These are phyloP conservation scores for Halisarca cf. caerulea DNA, from an alignment of 37 sponge, comb jelly and placozoan species.

Conservation along the genomic window DNA sequence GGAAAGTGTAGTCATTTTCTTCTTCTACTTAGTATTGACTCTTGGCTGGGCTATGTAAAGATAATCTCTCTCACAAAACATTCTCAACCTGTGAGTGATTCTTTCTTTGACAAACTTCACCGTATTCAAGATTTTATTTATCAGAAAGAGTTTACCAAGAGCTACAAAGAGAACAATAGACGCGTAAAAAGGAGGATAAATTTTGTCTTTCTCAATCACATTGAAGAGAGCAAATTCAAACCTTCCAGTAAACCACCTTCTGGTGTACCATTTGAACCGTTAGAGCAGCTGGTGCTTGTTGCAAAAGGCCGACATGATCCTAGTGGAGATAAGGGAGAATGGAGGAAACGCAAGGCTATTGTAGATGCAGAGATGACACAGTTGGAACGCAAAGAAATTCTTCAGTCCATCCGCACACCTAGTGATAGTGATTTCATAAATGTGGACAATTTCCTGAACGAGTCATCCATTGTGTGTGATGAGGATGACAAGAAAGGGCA, in stretches of 20 bases:
- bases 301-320: too few relatives aligned
- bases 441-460: too few relatives aligned
- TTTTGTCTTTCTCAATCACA: not conserved
- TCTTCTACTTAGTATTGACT: not conserved
- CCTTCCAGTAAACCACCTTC: not conserved
- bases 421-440: too few relatives aligned
- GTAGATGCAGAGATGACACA: too few relatives aligned
- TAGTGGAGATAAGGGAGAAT: too few relatives aligned
- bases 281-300: too few relatives aligned
- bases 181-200: not conserved
- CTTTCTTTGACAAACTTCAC: not conserved
- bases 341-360: too few relatives aligned
- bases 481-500: too few relatives aligned
- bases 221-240: not conserved
- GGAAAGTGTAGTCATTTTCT: constrained; percentile 3
- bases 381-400: too few relatives aligned
- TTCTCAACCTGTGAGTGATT: not conserved
- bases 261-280: not conserved
- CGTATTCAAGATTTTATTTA: not conserved
- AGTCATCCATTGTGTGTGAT: too few relatives aligned
- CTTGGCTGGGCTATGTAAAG: constrained; percentile 10
- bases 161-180: not conserved
- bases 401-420: too few relatives aligned
- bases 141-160: not conserved
- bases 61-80: not conserved